Evolutionary conservation across 2,797 vertebrate species (phyloP).

Genomic region (Dermochelys coriacea): DNA sequence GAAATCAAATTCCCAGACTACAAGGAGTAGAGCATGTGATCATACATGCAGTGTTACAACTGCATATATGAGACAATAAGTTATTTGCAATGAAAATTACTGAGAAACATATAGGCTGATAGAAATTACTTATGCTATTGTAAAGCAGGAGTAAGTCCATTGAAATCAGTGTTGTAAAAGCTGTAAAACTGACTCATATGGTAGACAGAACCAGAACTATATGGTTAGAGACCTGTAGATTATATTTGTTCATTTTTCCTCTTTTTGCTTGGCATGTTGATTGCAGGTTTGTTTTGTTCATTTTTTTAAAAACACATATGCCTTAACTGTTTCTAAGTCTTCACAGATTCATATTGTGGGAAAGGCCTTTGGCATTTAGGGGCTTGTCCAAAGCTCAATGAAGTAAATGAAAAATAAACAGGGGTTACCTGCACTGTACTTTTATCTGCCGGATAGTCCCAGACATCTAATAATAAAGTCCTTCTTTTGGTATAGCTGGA

Average conservation of each 20-base stretch:
- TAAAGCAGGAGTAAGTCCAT: not conserved
- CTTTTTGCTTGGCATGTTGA: not conserved
- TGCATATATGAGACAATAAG: not conserved
- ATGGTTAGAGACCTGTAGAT: not conserved
- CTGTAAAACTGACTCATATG: not conserved
- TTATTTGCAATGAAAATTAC: constrained; percentile 1
- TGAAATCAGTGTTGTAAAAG: constrained; percentile 13
- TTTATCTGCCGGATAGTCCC: too few species aligned
- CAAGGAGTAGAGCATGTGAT: not conserved
- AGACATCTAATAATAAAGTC: too few species aligned
- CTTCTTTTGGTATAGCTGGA: too few species aligned
- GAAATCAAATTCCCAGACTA: constrained; percentile 3
- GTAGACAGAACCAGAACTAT: not conserved
- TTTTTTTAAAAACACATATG: not conserved
- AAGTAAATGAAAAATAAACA: not conserved
- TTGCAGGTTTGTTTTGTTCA: not conserved
- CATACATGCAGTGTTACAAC: not conserved
- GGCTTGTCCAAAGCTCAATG: not conserved
- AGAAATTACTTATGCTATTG: not conserved
- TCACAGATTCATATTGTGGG: not conserved
- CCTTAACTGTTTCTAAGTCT: not conserved
- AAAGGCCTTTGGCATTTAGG: constrained; percentile 4
- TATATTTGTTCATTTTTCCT: not conserved
- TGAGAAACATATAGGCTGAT: not conserved
- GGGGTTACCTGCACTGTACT: too few species aligned